Base-by-base conservation (phyloP, 2,888 invertebrate genomes). In the Campoletis raptor region DNA sequence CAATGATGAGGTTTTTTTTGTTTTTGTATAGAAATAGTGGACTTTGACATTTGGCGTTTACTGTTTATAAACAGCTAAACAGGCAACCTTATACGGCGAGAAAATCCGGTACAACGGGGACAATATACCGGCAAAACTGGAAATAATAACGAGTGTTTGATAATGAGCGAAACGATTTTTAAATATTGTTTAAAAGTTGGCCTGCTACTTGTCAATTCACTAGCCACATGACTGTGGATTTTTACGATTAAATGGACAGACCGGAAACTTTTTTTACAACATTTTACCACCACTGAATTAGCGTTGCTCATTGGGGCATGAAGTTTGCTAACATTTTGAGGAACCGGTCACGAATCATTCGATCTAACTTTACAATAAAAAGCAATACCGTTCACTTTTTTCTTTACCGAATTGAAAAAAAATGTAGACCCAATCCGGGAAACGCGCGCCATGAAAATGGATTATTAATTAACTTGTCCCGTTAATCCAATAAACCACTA, bases 251-350 rank as follows among this genome's bases (percentile, higher is more conserved):
- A 67, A 80, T 52, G 74, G 74, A 83, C 37, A 73, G 37, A 86
- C 77, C 78, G 81, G 83, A 78, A 64, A 77, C 42, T 81, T 86
- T 70, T 81, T 86, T 80, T 45, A 24, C 24, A 42, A 30, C 30
- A 57, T 24, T 76, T 69, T 48, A 76, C 72, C 72, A 72, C 42
- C 69, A 15, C 57, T 36, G 77, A 72, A 72, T 81, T 77, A 81
- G 83, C 21, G 67, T 72, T 83, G 80, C 73, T 52, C 73, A 73
- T 37, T 45, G 77, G 61, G 57, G 83, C 86, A 69, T 81, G 61
- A 83, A 72, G 81, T 61, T 42, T 45, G 57, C 69, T 83, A 81
- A 86, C 78, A 86, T 86, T 86, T 86, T 73, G 69, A 86, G 81
- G 81, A 86, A 86, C 81, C 81, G 81, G 81, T 86, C 61, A 48